phyloP scores from a whole-genome alignment of 2,797 vertebrate genomes.

The Alectoris magna region DNA sequence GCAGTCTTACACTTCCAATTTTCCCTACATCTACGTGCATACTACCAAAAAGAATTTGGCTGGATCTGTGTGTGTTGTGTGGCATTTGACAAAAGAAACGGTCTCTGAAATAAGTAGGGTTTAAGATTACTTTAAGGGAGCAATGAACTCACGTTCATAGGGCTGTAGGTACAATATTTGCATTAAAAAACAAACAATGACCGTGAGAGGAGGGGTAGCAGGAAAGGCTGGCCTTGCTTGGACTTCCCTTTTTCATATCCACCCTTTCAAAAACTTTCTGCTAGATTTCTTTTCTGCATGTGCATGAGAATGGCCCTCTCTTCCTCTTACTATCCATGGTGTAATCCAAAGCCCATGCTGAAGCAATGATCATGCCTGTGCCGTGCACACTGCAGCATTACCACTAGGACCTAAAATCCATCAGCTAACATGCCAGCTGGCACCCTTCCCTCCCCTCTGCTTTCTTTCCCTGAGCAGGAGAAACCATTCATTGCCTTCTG shows the following conservation, averaged over 20 bases:
- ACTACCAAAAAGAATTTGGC: neutral
- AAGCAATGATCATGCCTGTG: constrained; percentile 33
- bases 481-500: constrained; percentile 58
- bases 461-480: constrained; percentile 31
- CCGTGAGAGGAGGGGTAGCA: neutral
- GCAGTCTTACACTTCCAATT: neutral
- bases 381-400: constrained; percentile 8
- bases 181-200: neutral
- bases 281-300: neutral
- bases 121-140: neutral
- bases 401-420: constrained; percentile 18
- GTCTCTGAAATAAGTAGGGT: neutral
- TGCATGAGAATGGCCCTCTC: neutral
- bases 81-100: neutral
- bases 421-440: constrained; percentile 41
- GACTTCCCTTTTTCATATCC: neutral
- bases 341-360: constrained; percentile 31
- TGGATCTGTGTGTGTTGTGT: neutral
- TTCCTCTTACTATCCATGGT: neutral
- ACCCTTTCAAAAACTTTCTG: neutral
- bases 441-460: constrained; percentile 49
- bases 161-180: neutral
- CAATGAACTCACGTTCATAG: neutral
- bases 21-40: neutral
- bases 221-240: neutral